Conservation (phyloP, 2,888 invertebrate species). For the Bruchidius siliquastri region DNA sequence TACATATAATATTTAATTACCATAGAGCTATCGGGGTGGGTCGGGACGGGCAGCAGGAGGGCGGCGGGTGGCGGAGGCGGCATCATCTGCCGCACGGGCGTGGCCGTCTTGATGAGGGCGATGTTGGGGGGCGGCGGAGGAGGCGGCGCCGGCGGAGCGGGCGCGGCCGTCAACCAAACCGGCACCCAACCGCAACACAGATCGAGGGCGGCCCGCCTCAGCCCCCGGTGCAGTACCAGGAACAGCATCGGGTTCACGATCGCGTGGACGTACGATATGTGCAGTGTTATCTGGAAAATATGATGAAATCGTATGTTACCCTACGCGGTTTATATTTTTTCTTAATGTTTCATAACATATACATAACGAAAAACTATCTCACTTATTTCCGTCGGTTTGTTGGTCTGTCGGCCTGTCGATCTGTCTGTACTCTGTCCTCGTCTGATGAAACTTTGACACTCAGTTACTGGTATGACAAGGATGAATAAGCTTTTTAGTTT, state of each 20-base stretch:
- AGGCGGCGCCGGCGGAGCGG: constrained; percentile 57
- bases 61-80: constrained; percentile 33
- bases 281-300: constrained; percentile 77
- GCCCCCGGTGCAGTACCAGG: constrained; percentile 70
- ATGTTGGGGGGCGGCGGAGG: constrained; percentile 58
- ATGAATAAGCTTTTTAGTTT: too few relatives aligned
- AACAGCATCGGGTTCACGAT: constrained; percentile 79
- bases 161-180: constrained; percentile 39
- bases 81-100: constrained; percentile 43
- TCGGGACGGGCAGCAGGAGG: constrained; percentile 48
- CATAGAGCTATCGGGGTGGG: constrained; percentile 51
- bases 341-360: too few relatives aligned
- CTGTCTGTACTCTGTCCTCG: too few relatives aligned
- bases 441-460: too few relatives aligned
- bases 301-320: too few relatives aligned
- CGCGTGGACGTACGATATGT: constrained; percentile 83
- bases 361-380: too few relatives aligned
- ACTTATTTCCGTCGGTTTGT: too few relatives aligned
- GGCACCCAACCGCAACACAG: constrained; percentile 64
- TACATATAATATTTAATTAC: constrained; percentile 55
- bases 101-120: constrained; percentile 52
- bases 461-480: too few relatives aligned
- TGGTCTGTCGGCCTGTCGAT: too few relatives aligned
- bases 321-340: too few relatives aligned
- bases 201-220: constrained; percentile 67